These are phyloP conservation scores for Pachliopta kotzebuea DNA, from an alignment of 2,888 invertebrate genomes.

Conservation along the genomic window DNA sequence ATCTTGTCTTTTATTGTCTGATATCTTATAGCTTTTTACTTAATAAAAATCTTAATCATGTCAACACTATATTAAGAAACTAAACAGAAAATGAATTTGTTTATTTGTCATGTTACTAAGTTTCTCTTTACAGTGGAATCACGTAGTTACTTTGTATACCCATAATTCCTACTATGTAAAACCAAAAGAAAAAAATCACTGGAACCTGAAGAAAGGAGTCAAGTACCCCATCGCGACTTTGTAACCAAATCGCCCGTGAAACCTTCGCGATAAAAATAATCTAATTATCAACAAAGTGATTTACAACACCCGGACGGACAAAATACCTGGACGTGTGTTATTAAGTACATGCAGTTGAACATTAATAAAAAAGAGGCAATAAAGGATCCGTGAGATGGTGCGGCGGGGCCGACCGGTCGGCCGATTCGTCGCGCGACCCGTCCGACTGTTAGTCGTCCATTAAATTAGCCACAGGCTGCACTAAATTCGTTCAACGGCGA, in stretches of 20 bases:
- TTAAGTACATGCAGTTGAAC: constrained; percentile 22
- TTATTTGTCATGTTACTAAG: no score
- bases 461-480: constrained; percentile 59
- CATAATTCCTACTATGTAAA: no score
- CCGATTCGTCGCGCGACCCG: constrained; percentile 55
- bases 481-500: constrained; percentile 53
- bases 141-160: no score
- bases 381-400: constrained; percentile 33
- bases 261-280: constrained; percentile 21
- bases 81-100: no score
- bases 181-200: no score
- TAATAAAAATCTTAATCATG: no score
- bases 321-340: constrained; percentile 12
- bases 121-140: no score
- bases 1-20: not conserved
- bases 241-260: constrained; percentile 12
- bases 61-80: no score
- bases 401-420: constrained; percentile 39
- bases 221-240: not conserved
- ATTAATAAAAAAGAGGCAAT: constrained; percentile 24
- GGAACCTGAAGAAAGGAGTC: no score
- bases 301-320: constrained; percentile 19
- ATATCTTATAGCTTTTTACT: no score
- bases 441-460: constrained; percentile 57
- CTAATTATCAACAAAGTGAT: constrained; percentile 28